Base-by-base conservation (phyloP, 2,888 invertebrate genomes). In the Cetonia aurata region DNA sequence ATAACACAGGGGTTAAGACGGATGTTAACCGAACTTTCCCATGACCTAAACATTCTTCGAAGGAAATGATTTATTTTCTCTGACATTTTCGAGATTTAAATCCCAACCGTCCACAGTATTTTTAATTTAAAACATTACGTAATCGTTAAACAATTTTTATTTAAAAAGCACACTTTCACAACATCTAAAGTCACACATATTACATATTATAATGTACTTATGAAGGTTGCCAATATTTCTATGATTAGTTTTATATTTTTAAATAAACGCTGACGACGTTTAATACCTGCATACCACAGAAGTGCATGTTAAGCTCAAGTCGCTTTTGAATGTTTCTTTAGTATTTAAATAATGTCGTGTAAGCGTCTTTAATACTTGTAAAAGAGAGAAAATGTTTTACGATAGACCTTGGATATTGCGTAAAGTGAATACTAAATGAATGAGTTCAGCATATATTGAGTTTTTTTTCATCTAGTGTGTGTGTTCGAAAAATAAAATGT, bases 361-460 rank as follows among this genome's bases (percentile, higher is more conserved):
- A 50, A 50, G 62, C 50, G 62, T 50, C 41, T n/a, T n/a, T n/a
- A 37, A 37, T 65, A 65, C 9, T 37, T 37, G 37, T 37, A 37
- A 37, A 37, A 37, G 37, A 50, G 37, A 65, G 62, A 65, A 65
- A 65, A 50, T 33, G 48, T 37, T 50, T 65, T 65, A 65, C 50
- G 19, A 37, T 9, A 41, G 62, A 50, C 62, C 62, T 65, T 65
- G 62, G 15, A 12, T 33, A 17, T 52, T 65, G 50, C 50, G 62
- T 33, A 65, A 65, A 50, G 3, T 37, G 62, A 65, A 65, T 65
- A 50, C 37, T 46, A 50, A 65, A 65, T 65, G 50, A 50, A 65
- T 65, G 37, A 37, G 37, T 9, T 37, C 6, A 8, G 37, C 37
- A 8, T 8, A 37, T 37, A 37, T 37, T 6, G 37, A 37, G 25